Evolutionary conservation across 2,113 vertebrate species (phyloP), one percentile per base, ranked within the genome.

Genomic region (Pterophyllum scalare): DNA sequence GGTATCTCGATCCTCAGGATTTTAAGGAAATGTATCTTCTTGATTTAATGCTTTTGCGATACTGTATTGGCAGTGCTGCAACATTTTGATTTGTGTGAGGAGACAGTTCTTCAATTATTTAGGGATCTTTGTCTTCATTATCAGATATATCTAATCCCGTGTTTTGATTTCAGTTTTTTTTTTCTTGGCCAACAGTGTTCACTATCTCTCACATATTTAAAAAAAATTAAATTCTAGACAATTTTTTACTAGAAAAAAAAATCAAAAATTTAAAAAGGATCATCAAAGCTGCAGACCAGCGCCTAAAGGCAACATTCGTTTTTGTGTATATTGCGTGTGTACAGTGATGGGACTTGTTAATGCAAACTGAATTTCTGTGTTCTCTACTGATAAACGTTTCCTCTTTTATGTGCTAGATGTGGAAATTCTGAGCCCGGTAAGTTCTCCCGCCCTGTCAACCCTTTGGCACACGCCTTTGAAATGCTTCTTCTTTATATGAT

Each of bases 71-170:
- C 93, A 67, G 33, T 7, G 31, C 46, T n/a, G 0, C 1, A 54
- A 59, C 74, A 75, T 77, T 88, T 82, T 88, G 80, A 93, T 92
- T 93, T 90, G 91, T 87, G 56, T 19, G 12, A 79, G 70, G 64
- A 83, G 76, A 89, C 70, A 40, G 61, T 77, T 87, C 49, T 82
- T 65, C 91, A 94, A 95, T 95, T 93, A 93, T 94, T 95, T 92
- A 82, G 72, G 57, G 77, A 91, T 90, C 86, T 88, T 86, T 89
- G 85, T 93, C 89, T 87, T 91, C 85, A 93, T 93, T 91, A 93
- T 92, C 62, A 75, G 77, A 77, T 62, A 82, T 91, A 64, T 89
- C 67, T 83, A 65, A 75, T 80, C 77, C 80, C 77, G 26, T 43
- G 75, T 75, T 76, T 80, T 57, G 80, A 40, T 81, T 83, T 78